Percentiles rank a stretch among this genome's conserved stretches.
These are phyloP conservation scores for Daphoenositta chrysoptera DNA, from an alignment of 2,113 vertebrate genomes.

Conservation along the genomic window DNA sequence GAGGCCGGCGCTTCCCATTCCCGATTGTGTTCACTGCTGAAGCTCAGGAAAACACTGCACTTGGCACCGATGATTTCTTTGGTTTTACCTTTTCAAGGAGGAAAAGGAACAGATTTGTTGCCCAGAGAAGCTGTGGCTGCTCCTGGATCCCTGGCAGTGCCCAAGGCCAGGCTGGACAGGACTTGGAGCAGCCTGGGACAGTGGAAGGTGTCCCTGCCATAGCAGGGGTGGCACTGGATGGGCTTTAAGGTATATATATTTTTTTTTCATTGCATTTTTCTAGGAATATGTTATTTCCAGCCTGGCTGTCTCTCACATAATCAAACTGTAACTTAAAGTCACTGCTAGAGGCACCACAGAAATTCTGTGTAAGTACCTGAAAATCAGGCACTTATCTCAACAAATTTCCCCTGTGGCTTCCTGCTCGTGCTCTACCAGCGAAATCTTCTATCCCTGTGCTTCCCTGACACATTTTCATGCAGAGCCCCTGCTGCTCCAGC, in stretches of 20 bases:
- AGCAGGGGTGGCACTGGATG: background rate
- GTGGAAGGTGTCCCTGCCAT: background rate
- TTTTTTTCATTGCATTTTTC: background rate
- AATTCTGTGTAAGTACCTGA: background rate
- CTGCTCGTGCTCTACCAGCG: background rate
- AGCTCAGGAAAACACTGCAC: background rate
- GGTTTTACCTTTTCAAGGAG: background rate
- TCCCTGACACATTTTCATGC: background rate
- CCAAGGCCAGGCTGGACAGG: fast-evolving
- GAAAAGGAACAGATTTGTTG: background rate
- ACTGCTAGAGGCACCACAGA: background rate
- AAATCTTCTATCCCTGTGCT: background rate
- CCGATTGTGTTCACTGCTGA: background rate
- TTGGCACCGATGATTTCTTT: background rate
- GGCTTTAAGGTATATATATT: too few species aligned
- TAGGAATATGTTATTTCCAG: background rate
- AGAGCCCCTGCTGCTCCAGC: background rate
- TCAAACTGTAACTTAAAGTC: background rate
- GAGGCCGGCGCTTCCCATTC: background rate
- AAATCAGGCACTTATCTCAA: background rate
- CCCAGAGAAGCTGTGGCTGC: background rate
- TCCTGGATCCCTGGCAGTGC: background rate
- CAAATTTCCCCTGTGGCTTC: background rate
- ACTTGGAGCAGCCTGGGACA: fast-evolving
- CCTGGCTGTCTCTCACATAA: background rate